A percentile compares a stretch with the other conserved stretches of the same genome.
Conservation (phyloP, 2,888 invertebrate genomes). For the Odontocerum albicorne region DNA sequence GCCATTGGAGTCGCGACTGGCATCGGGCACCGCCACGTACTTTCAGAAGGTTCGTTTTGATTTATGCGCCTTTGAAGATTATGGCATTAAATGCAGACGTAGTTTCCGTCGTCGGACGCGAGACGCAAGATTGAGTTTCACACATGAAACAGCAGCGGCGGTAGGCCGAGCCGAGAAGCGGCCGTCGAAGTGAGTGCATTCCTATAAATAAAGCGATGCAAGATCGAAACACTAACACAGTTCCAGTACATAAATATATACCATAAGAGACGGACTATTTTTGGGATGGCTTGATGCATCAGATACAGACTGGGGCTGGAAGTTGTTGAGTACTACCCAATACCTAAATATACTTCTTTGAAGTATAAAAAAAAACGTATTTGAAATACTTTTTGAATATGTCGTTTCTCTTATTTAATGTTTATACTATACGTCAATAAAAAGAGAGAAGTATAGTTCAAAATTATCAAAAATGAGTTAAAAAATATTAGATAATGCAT, state of each 20-base stretch:
- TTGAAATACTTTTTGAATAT: too few species aligned
- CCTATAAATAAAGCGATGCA: conserved; percentile 9
- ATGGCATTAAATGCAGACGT: conserved; percentile 1
- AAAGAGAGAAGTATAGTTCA: too few species aligned
- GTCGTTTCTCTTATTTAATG: too few species aligned
- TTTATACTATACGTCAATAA: too few species aligned
- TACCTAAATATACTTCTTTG: too few species aligned
- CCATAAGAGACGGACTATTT: neutral
- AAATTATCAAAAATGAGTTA: too few species aligned
- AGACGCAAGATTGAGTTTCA: conserved; percentile 14
- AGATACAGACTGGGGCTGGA: too few species aligned
- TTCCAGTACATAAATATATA: conserved; percentile 14
- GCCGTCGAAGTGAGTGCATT: conserved; percentile 4
- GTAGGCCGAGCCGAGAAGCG: neutral
- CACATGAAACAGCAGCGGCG: neutral
- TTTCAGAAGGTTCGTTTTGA: neutral
- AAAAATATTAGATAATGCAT: too few species aligned
- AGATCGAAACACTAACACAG: conserved; percentile 19
- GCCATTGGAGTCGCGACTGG: too few species aligned
- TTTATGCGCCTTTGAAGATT: conserved; percentile 14
- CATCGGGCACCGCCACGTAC: neutral
- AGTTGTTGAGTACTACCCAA: too few species aligned
- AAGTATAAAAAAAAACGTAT: too few species aligned
- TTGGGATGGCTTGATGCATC: neutral
- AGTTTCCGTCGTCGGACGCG: conserved; percentile 7